Evolutionary conservation across 35 echinoderm and acorn worm genomes (phyloP).

Genomic region (Apostichopus californicus): DNA sequence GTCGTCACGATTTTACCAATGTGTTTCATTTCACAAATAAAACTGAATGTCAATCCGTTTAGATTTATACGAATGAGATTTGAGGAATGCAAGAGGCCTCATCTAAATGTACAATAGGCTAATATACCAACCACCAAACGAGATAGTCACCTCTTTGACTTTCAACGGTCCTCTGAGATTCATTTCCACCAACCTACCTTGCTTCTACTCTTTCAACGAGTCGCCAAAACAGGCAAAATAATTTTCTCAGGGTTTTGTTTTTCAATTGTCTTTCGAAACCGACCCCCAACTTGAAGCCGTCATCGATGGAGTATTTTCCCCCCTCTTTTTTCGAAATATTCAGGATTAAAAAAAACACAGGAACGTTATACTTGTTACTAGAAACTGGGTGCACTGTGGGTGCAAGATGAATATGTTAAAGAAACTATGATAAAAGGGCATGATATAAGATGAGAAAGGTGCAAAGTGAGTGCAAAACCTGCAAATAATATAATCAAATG

Average conservation of each 20-base stretch:
- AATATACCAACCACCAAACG: not conserved
- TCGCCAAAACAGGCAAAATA: conserved; percentile 21
- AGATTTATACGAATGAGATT: conserved; percentile 28
- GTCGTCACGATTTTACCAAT: conserved; percentile 2
- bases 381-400: too few species aligned
- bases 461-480: too few species aligned
- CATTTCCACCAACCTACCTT: not conserved
- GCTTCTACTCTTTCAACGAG: conserved; percentile 18
- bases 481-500: too few species aligned
- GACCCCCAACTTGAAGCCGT: conserved; percentile 32
- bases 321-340: not conserved
- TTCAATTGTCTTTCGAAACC: conserved; percentile 38
- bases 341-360: not conserved
- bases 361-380: too few species aligned
- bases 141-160: not conserved
- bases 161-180: conserved; percentile 29
- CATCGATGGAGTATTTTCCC: not conserved
- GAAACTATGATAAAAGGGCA: too few species aligned
- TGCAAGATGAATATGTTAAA: too few species aligned
- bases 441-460: too few species aligned
- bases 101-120: not conserved
- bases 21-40: conserved; percentile 48
- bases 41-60: conserved; percentile 13
- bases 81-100: conserved; percentile 16
- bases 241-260: conserved; percentile 15